Percentiles rank a stretch among this genome's conserved stretches.
Conservation (phyloP, 1,140 invertebrate species). For the Megathymus violae region DNA sequence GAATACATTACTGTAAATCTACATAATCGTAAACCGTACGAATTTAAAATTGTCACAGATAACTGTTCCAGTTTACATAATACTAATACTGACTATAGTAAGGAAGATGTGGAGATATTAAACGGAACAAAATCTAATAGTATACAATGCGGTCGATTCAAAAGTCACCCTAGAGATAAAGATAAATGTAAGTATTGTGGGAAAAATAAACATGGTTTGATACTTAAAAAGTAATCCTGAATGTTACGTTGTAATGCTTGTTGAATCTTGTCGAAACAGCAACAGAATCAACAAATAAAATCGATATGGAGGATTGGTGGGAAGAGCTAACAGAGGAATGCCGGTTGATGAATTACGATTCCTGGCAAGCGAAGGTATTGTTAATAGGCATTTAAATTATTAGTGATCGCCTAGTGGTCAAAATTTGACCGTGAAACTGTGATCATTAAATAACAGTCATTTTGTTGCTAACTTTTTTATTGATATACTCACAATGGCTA, state of each 20-base stretch:
- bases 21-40: too few species aligned
- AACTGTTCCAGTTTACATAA: slow-evolving; percentile 57
- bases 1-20: too few species aligned
- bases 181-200: slow-evolving; percentile 58
- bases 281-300: slow-evolving; percentile 60
- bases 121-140: slow-evolving; percentile 57
- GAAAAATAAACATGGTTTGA: slow-evolving; percentile 8
- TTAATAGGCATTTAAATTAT: slow-evolving; percentile 13
- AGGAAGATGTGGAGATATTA: slow-evolving; percentile 62
- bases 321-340: slow-evolving; percentile 88
- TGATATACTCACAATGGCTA: too few species aligned
- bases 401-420: too few species aligned
- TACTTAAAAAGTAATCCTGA: slow-evolving; percentile 1
- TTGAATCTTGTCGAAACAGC: slow-evolving; percentile 33
- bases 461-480: neutral
- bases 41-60: slow-evolving; percentile 45
- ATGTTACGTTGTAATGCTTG: neutral
- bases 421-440: too few species aligned
- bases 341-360: slow-evolving; percentile 86
- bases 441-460: neutral
- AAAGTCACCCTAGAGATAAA: slow-evolving; percentile 73
- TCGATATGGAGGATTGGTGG: slow-evolving; percentile 87
- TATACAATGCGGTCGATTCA: slow-evolving; percentile 61
- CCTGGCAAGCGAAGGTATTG: slow-evolving; percentile 83
- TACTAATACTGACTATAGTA: slow-evolving; percentile 52